Evolutionary conservation across 2,888 invertebrate genomes (phyloP), one percentile per base, ranked within the genome.

Genomic region (Rhyacophila evoluta): DNA sequence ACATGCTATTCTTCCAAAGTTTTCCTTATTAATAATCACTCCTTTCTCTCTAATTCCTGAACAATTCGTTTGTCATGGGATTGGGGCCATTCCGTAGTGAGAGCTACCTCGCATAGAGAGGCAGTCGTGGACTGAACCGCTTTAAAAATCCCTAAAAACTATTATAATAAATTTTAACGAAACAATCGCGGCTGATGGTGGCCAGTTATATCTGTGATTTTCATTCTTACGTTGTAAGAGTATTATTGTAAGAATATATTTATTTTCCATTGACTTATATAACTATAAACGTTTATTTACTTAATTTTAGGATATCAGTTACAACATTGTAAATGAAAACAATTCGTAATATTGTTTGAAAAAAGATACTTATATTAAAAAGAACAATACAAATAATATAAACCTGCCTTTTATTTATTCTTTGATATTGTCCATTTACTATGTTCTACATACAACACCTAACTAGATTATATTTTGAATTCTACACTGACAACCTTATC

Each of bases 191-290:
- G 55, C 55, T 55, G 15, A 55, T 55, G 19, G 19, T 55, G 33
- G 76, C 36, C 76, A 33, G 76, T 25, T 27, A 25, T 76, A 76
- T 76, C 77, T 77, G 77, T 77, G 77, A 77, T 77, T 73, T 55
- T 39, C 19, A 33, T 77, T 73, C 77, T 77, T 73, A 77, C 72
- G 10, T 11, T 10, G 77, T 77, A 68, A 77, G 76, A 67, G 72
- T 76, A 55, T 76, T 76, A 72, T 19, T 29, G 29, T 76, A 72
- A 76, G 76, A 69, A 29, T 73, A 77, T 73, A 73, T 77, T 68
- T 77, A 77, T 77, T 76, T 76, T 76, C 76, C 33, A 72, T 72
- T 41, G 75, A 75, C 75, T 75, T 75, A 70, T 75, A 70, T 25
- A 72, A 29, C 33, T 75, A 55, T 74, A 36, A 33, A 55, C 12